These are phyloP conservation scores for Diprion similis DNA, from an alignment of 1,140 invertebrate species.

Conservation along the genomic window DNA sequence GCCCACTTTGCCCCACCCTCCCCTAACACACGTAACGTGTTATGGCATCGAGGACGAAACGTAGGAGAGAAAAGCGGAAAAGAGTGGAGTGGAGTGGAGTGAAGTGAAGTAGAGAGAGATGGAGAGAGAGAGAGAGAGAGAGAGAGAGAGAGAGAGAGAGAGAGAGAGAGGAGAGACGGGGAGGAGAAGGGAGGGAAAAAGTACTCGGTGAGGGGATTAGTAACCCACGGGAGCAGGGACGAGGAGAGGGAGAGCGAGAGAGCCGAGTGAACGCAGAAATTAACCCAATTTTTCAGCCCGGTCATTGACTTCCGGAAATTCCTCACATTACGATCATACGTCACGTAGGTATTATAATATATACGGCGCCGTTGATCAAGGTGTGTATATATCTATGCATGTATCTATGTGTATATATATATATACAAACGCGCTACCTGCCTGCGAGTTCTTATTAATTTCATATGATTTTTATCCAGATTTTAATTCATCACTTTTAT, in stretches of 20 bases:
- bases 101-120: constrained; percentile 20
- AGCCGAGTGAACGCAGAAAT: constrained; percentile 5
- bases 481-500: too few relatives aligned
- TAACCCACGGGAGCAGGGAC: too few relatives aligned
- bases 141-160: constrained; percentile 16
- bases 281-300: not conserved
- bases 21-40: too few relatives aligned
- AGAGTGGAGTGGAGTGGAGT: not conserved
- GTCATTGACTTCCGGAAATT: constrained; percentile 5
- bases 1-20: too few relatives aligned
- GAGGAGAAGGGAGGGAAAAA: not conserved
- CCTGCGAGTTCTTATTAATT: too few relatives aligned
- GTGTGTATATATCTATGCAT: not conserved
- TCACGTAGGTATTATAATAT: not conserved
- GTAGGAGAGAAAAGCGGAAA: too few relatives aligned
- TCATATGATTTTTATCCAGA: too few relatives aligned
- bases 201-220: not conserved
- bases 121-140: constrained; percentile 9
- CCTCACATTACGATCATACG: not conserved
- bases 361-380: not conserved
- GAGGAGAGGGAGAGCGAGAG: constrained; percentile 36
- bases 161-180: constrained; percentile 22
- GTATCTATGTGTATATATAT: too few relatives aligned
- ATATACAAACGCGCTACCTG: too few relatives aligned
- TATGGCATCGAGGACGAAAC: too few relatives aligned